A percentile compares a stretch with the other conserved stretches of the same genome.
These are phyloP conservation scores for Neomonachus schauinslandi DNA, from an alignment of 2,113 vertebrate species.

Conservation along the genomic window DNA sequence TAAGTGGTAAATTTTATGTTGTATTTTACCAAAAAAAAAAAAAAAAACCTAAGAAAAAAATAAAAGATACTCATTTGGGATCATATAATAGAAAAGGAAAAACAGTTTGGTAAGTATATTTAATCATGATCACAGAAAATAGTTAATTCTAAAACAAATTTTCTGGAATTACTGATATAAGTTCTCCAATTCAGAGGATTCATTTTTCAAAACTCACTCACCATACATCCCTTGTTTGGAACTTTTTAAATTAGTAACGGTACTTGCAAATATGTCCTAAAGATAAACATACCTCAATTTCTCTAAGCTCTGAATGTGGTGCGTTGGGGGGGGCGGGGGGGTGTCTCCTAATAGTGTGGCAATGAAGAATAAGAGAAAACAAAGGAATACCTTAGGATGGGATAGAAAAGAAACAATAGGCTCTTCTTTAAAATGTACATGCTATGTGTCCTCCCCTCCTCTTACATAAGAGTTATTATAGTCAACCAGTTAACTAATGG, in stretches of 20 bases:
- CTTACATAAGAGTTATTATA: background rate
- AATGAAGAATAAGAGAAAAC: background rate
- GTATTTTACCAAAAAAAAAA: background rate
- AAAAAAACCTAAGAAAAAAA: background rate
- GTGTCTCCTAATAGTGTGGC: background rate
- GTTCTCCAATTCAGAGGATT: background rate
- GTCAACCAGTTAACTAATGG: background rate
- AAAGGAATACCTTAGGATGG: background rate
- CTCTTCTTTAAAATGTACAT: background rate
- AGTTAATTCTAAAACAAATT: constrained; percentile 21
- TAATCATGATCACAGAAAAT: background rate
- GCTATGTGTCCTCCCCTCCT: background rate
- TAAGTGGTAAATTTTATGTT: background rate
- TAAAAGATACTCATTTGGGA: background rate
- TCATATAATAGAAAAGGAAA: background rate
- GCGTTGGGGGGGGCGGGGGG: too few species aligned
- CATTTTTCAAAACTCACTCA: background rate
- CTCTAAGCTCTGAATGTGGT: background rate
- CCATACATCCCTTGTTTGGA: background rate
- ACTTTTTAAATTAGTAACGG: background rate
- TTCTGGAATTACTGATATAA: background rate
- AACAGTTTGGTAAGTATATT: background rate
- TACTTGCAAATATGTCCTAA: background rate
- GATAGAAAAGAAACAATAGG: background rate
- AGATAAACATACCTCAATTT: background rate